Evolutionary conservation across 2,888 invertebrate species (phyloP), one percentile per base, ranked within the genome.

Genomic region (Apomyelois bistriatella): DNA sequence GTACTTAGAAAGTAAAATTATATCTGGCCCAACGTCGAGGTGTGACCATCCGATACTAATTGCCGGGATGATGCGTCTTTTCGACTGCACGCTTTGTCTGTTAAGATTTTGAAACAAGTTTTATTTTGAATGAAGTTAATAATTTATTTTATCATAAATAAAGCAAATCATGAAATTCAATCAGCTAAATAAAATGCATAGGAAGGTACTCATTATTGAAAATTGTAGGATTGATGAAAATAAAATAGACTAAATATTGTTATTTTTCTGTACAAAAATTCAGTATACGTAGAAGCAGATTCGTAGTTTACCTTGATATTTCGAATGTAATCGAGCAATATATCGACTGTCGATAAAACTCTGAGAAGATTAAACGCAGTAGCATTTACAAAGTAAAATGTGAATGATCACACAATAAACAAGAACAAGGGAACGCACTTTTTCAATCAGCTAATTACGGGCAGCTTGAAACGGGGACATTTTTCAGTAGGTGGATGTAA

Each of bases 11-110:
- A 84, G 85, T 80, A 82, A 86, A 89, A 86, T 88, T 85, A 88
- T 88, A 85, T 79, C 79, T 73, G 76, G 74, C 74, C 79, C 72
- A 84, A 86, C 76, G 86, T 81, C 81, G 83, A 85, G 81, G 88
- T 88, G 89, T 89, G 88, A 88, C 86, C 87, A 85, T 81, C 85
- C 89, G 87, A 73, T 82, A 83, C 89, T 90, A 90, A 90, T 90
- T 89, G 87, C 78, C 61, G 75, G 81, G 85, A 82, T 74, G 46
- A 15, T 15, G 32, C 74, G 80, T 73, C 54, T 50, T 43, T 43
- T 22, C 52, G 17, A 17, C 36, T 43, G 15, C 42, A 37, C 42
- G 43, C 46, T 49, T 48, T 53, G 43, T 36, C 52, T 47, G 53
- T 48, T 28, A 8, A 51, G 22, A 32, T 30, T 40, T 40, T 40